These are phyloP conservation scores for Ranitomeya variabilis DNA, from an alignment of 2,113 vertebrate genomes.

Conservation along the genomic window DNA sequence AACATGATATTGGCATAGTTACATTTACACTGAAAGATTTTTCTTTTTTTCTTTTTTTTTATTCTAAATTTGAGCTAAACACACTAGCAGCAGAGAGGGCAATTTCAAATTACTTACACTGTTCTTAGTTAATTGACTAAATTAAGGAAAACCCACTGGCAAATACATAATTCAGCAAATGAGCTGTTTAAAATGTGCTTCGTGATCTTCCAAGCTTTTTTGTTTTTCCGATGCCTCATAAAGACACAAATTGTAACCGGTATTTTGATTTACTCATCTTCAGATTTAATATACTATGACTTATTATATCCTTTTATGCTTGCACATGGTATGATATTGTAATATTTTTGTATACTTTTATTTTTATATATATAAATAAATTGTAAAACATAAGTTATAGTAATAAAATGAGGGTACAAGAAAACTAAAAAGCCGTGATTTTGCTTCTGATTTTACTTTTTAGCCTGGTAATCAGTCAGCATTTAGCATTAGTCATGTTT, in stretches of 20 bases:
- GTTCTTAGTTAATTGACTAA: constrained; percentile 62
- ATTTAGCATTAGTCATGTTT: constrained; percentile 67
- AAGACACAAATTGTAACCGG: constrained; percentile 18
- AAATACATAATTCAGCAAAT: constrained; percentile 64
- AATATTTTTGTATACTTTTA: background rate
- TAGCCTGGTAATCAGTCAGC: constrained; percentile 70
- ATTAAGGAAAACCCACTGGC: constrained; percentile 63
- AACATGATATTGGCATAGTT: constrained; percentile 31
- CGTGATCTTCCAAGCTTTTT: constrained; percentile 49
- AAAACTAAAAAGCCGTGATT: too few relatives aligned
- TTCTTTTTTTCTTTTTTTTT: constrained; percentile 38
- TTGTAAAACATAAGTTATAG: background rate
- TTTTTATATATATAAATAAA: background rate
- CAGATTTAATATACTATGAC: background rate
- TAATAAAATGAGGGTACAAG: background rate
- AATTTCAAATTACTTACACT: constrained; percentile 58
- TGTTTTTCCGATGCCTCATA: constrained; percentile 8
- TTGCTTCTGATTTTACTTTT: constrained; percentile 49
- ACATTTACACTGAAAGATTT: constrained; percentile 13
- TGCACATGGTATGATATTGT: background rate
- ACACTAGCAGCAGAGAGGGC: constrained; percentile 47
- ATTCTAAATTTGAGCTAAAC: constrained; percentile 62
- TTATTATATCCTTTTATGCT: background rate
- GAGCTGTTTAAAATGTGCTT: constrained; percentile 63
- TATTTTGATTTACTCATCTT: background rate